Evolutionary conservation across 2,888 invertebrate species (phyloP).

Genomic region (Tenodera sinensis): DNA sequence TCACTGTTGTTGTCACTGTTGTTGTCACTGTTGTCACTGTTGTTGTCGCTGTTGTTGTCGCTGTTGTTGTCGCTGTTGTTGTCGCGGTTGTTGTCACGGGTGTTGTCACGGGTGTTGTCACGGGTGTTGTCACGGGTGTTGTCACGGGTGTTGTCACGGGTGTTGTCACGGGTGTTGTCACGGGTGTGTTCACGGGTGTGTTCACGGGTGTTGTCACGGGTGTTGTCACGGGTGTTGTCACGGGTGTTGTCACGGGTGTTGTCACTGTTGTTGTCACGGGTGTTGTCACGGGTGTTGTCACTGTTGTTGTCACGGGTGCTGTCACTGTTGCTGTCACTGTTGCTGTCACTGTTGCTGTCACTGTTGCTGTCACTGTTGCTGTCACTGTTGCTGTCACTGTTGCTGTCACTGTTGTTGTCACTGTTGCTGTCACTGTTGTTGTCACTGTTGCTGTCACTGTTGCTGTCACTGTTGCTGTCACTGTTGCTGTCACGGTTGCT

Average conservation of each 20-base stretch:
- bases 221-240: too few relatives aligned
- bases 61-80: not conserved
- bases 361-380: not conserved
- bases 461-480: conserved; percentile 1
- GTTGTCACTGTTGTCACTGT: not conserved
- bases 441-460: not conserved
- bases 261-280: too few relatives aligned
- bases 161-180: too few relatives aligned
- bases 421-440: not conserved
- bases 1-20: conserved; percentile 11
- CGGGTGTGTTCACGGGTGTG: too few relatives aligned
- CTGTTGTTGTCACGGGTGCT: too few relatives aligned
- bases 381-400: not conserved
- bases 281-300: too few relatives aligned
- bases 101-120: too few relatives aligned
- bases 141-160: too few relatives aligned
- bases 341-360: not conserved
- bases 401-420: not conserved
- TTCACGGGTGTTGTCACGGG: too few relatives aligned
- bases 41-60: not conserved
- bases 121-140: too few relatives aligned
- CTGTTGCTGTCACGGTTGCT: not conserved
- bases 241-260: too few relatives aligned
- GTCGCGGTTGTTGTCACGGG: too few relatives aligned
- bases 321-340: not conserved